Conservation (phyloP, 1,140 invertebrate genomes). For the Dendroctonus valens region DNA sequence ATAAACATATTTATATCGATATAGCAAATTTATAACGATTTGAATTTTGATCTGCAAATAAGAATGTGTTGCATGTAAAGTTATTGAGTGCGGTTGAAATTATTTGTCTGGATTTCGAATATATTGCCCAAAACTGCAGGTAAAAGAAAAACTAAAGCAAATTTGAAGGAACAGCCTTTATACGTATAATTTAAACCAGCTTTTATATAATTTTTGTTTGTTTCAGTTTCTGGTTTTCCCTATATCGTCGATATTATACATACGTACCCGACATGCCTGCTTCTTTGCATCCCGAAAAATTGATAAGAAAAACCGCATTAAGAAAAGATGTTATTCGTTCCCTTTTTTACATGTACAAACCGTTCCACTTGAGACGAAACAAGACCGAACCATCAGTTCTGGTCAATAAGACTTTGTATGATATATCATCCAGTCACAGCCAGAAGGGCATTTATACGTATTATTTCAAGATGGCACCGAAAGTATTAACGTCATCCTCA, state of each 20-base stretch:
- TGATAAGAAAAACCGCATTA: slow-evolving; percentile 57
- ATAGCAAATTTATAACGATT: too few species aligned
- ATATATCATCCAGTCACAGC: slow-evolving; percentile 54
- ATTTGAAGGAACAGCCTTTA: too few species aligned
- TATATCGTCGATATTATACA: slow-evolving; percentile 64
- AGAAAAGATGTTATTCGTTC: slow-evolving; percentile 59
- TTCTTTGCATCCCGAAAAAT: slow-evolving; percentile 56
- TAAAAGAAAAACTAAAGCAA: too few species aligned
- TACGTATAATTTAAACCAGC: too few species aligned
- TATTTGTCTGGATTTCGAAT: too few species aligned
- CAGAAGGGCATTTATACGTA: slow-evolving; percentile 53
- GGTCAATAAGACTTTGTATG: slow-evolving; percentile 56
- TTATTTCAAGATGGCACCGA: slow-evolving; percentile 59
- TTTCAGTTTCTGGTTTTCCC: slow-evolving; percentile 67
- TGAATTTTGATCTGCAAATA: too few species aligned
- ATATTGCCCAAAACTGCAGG: too few species aligned
- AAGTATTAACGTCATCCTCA: slow-evolving; percentile 14
- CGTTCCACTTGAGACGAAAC: slow-evolving; percentile 48
- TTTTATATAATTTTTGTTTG: background rate
- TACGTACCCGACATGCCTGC: slow-evolving; percentile 52
- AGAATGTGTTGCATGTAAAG: too few species aligned
- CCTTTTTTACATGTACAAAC: slow-evolving; percentile 58
- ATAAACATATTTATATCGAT: too few species aligned
- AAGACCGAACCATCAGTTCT: slow-evolving; percentile 47
- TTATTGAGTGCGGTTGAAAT: too few species aligned